These are phyloP conservation scores for Microplitis deprimator DNA, from an alignment of 2,888 invertebrate genomes.

Conservation along the genomic window DNA sequence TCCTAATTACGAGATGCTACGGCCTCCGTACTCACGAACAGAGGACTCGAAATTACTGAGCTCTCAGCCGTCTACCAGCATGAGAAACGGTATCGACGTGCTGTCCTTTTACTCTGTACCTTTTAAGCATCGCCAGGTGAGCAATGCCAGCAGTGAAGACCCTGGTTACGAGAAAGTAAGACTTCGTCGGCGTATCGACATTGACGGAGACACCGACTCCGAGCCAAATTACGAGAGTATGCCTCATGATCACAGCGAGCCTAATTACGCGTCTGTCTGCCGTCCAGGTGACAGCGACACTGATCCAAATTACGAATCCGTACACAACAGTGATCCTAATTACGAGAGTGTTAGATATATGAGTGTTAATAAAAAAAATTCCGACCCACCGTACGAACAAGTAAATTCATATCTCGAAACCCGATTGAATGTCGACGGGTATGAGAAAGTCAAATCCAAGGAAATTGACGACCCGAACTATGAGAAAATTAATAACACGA, in stretches of 20 bases:
- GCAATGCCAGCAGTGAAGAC: constrained; percentile 70
- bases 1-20: constrained; percentile 86
- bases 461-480: constrained; percentile 52
- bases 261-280: constrained; percentile 75
- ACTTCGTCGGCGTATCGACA: constrained; percentile 55
- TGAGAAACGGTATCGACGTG: constrained; percentile 58
- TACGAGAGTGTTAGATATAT: constrained; percentile 87
- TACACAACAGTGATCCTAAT: constrained; percentile 81
- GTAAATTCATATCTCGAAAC: constrained; percentile 57
- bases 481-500: constrained; percentile 53
- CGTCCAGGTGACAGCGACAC: constrained; percentile 79
- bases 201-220: constrained; percentile 73
- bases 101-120: constrained; percentile 59
- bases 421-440: constrained; percentile 43
- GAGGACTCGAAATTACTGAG: constrained; percentile 14
- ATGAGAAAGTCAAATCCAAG: constrained; percentile 55
- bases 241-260: constrained; percentile 74
- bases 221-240: constrained; percentile 87
- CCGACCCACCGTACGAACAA: constrained; percentile 75
- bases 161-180: constrained; percentile 74
- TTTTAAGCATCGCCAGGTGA: constrained; percentile 65
- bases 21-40: constrained; percentile 71
- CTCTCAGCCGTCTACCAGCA: constrained; percentile 28
- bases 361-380: constrained; percentile 73
- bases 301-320: constrained; percentile 81